Percentiles rank a stretch among this genome's conserved stretches.
Conservation (phyloP, 2,113 vertebrate genomes). For the Natator depressus region DNA sequence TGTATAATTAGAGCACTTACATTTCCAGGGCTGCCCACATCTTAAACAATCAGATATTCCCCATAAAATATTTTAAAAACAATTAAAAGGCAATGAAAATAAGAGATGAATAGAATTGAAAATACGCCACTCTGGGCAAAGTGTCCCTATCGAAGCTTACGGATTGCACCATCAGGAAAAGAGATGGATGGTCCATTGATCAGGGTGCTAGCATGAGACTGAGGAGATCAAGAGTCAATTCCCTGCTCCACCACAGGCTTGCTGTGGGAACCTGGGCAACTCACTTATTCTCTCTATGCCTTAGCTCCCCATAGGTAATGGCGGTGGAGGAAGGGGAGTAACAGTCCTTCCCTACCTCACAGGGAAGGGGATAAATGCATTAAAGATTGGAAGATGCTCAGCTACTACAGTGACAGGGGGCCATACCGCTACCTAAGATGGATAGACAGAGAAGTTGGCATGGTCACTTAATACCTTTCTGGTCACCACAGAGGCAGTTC, state of each 20-base stretch:
- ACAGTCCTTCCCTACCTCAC: not conserved
- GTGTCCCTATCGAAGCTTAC: not conserved
- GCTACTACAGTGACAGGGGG: not conserved
- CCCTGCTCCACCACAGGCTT: not conserved
- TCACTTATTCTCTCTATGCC: not conserved
- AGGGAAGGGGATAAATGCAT: not conserved
- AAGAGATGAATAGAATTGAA: not conserved
- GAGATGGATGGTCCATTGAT: not conserved
- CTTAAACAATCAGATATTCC: not conserved
- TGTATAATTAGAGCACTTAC: not conserved
- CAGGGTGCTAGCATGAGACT: not conserved
- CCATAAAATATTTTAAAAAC: not conserved
- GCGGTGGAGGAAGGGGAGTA: not conserved
- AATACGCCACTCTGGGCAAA: not conserved
- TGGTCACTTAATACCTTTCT: not conserved
- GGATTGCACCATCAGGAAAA: not conserved
- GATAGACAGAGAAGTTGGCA: not conserved
- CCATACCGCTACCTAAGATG: not conserved
- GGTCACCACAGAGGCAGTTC: not conserved
- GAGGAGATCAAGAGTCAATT: slow-evolving; percentile 32
- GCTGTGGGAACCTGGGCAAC: not conserved
- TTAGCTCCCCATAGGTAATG: not conserved
- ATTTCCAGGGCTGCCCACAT: not conserved
- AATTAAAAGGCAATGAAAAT: not conserved
- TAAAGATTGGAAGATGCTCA: not conserved